Conservation (phyloP, 2,888 invertebrate species). For the Oxytorus armatus region DNA sequence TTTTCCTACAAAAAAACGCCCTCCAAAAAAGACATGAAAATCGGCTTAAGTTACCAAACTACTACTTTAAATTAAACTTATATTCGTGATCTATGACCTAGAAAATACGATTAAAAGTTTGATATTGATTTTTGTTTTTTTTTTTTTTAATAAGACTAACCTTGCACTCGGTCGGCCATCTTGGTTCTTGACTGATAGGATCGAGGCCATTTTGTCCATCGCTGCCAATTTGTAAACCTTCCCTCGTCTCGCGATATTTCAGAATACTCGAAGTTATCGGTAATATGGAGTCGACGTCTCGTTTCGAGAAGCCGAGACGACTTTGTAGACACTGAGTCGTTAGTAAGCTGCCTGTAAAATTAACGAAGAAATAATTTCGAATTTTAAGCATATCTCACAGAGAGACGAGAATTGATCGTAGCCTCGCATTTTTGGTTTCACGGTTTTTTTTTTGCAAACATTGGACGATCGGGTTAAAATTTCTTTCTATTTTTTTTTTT, state of each 20-base stretch:
- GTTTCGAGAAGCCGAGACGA: conserved; percentile 72
- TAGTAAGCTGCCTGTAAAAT: conserved; percentile 72
- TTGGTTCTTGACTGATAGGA: conserved; percentile 89
- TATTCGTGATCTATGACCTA: too few species aligned
- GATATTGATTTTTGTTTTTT: too few species aligned
- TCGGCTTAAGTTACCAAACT: too few species aligned
- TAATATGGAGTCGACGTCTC: conserved; percentile 74
- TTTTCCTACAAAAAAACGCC: too few species aligned
- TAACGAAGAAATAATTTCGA: not conserved
- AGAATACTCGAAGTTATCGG: conserved; percentile 73
- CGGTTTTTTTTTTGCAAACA: too few species aligned
- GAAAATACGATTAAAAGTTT: too few species aligned
- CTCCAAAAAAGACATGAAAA: too few species aligned
- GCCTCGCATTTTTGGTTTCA: too few species aligned
- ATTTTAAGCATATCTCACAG: too few species aligned
- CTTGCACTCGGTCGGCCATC: conserved; percentile 96
- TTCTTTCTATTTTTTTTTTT: not conserved
- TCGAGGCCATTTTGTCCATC: conserved; percentile 74
- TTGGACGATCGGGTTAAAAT: not conserved
- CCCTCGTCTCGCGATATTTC: conserved; percentile 75
- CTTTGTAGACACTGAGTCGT: conserved; percentile 74
- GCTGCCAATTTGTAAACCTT: conserved; percentile 72
- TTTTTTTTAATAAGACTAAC: conserved; percentile 82
- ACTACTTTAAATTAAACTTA: too few species aligned
- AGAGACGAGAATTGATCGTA: too few species aligned